Percentiles rank a stretch among this genome's conserved stretches.
phyloP scores from a whole-genome alignment of 2,113 vertebrate genomes.

The human (Homo sapiens) region DNA sequence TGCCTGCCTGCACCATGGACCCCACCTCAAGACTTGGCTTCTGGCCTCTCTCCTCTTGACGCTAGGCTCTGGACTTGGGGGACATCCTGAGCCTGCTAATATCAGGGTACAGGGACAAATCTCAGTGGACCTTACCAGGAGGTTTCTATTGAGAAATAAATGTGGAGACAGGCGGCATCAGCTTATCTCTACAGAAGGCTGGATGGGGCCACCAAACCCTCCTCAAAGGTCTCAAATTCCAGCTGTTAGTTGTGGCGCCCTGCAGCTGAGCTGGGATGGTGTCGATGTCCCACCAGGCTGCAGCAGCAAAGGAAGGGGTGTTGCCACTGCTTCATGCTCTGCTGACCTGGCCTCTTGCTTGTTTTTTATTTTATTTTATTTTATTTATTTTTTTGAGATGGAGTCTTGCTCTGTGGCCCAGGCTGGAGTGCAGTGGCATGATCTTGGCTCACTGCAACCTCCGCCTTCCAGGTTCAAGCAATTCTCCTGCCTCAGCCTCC shows the following conservation, averaged over 20 bases:
- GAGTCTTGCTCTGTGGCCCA: no score
- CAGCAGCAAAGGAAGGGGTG: not conserved
- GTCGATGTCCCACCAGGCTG: rapidly evolving
- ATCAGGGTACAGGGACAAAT: not conserved
- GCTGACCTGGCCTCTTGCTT: not conserved
- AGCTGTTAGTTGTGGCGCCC: rapidly evolving
- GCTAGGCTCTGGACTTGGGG: not conserved
- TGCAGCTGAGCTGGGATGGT: not conserved
- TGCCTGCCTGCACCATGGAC: no score
- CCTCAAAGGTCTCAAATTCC: not conserved
- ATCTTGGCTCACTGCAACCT: no score
- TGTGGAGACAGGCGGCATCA: rapidly evolving
- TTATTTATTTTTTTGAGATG: no score
- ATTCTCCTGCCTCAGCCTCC: no score
- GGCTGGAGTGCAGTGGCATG: no score
- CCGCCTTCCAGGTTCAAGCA: no score
- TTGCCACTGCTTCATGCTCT: not conserved
- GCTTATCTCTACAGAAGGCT: rapidly evolving
- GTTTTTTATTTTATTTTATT: no score
- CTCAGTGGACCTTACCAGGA: not conserved
- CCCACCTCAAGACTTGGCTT: no score
- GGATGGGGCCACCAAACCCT: not conserved
- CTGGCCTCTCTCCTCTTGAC: no score
- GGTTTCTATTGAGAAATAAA: not conserved
- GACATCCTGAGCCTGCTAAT: not conserved